Base-by-base conservation (phyloP, 1,140 invertebrate species). In the Aphaenogaster rudis region DNA sequence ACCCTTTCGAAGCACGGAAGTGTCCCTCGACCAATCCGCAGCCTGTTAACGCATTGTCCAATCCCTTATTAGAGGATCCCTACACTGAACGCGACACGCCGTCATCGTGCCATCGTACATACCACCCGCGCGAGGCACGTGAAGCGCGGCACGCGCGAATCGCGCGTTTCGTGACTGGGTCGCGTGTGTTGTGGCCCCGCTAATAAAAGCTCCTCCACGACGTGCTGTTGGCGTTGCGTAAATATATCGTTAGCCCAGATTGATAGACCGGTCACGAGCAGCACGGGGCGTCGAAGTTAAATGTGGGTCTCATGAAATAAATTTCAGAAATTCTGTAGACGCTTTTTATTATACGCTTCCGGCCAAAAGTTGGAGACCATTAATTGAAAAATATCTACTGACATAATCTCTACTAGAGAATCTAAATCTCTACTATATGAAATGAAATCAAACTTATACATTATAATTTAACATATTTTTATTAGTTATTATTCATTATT, bases 221-320 rank as follows among this genome's bases (percentile, higher is more conserved):
- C 50, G 71, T 61, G 48, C 61, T 59, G 54, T 84, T 61, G 52
- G n/a, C 48, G 63, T 74, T 76, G 87, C 86, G 50, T 87, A 90
- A 90, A 90, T 88, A 80, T 90, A 80, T 90, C 86, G 89, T 90
- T 90, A 85, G 67, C 67, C 79, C 78, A 85, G 88, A 90, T 90
- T 88, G 89, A 90, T 67, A 79, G 77, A 39, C 52, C 59, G 48
- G 66, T 87, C 71, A 84, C 78, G 54, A 87, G 66, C 42, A 11
- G 66, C 21, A 28, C 8, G 66, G n/a, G n/a, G 9, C 66, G 42
- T 11, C n/a, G 4, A 50, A 36, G 21, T 48, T n/a, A 78, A 48
- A 61, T 21, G 42, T 11, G 8, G 15, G n/a, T 15, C 66, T 50
- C 11, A 3, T 54, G 1, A 48, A 33, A 21, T 48, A 48, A 64